Evolutionary conservation across 2,888 invertebrate species (phyloP), one percentile per base, ranked within the genome.

Genomic region (Uropetala carovei): DNA sequence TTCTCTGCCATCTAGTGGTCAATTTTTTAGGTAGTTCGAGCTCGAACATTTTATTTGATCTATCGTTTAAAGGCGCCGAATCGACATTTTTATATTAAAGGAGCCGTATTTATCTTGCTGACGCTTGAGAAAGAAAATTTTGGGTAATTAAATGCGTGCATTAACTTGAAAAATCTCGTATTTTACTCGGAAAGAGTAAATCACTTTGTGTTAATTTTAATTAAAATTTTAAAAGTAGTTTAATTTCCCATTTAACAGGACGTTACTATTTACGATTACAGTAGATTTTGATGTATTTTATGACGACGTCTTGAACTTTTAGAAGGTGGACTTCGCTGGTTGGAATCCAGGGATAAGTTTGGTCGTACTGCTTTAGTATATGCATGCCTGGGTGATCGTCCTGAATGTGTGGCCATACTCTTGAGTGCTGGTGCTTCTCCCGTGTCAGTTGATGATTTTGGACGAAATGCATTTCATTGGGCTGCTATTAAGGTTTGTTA

Each of bases 401-500:
- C 89, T 0, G 18, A 89, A 89, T 64, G 89, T 89, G 89, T 89
- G n/a, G 64, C 16, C 11, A 9, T 89, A n/a, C 89, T 89, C 18
- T 43, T 89, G n/a, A 43, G 16, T 59, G 89, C 89, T 22, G 89
- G 89, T 14, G 89, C 89, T 43, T 89, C 89, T 64, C 68, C 64
- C 5, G 43, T 22, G 16, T 89, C 89, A 59, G 43, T 64, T 0
- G 89, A 89, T 30, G 43, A 43, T 18, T 43, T 43, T 89, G 89
- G 68, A 18, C 60, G 89, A 18, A 89, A 43, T 64, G 89, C 89
- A 89, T 89, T 64, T 64, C 89, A 89, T 56, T 89, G 89, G 89
- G 64, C 89, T 27, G 89, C 89, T 64, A 18, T 16, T 43, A 64
- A 27, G 89, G 89, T 89, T 27, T 75, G 43, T 43, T 43, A 3